Conservation (phyloP, 2,113 vertebrate genomes). For the Aepyceros melampus region DNA sequence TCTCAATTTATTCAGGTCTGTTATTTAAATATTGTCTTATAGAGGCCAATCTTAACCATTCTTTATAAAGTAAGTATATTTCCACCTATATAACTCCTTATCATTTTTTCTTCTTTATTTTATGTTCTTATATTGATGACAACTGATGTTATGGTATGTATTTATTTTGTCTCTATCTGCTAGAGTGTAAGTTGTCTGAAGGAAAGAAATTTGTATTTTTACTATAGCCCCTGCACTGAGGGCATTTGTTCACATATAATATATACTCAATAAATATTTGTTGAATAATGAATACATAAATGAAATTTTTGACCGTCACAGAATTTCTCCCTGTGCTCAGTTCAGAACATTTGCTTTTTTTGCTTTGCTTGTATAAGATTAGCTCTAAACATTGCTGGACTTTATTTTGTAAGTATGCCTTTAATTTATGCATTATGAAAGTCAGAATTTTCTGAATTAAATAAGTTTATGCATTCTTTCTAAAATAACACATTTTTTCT, state of each 20-base stretch:
- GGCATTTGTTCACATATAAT: not conserved
- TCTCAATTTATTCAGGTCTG: not conserved
- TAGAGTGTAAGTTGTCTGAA: not conserved
- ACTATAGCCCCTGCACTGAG: not conserved
- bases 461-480: not conserved
- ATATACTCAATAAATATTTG: not conserved
- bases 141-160: not conserved
- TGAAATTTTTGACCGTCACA: not conserved
- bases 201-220: not conserved
- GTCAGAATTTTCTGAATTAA: not conserved
- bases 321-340: not conserved
- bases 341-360: not conserved
- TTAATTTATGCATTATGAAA: not conserved
- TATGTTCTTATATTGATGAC: not conserved
- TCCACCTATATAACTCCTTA: not conserved
- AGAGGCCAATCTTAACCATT: not conserved
- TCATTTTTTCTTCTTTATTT: not conserved
- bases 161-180: not conserved
- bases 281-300: not conserved
- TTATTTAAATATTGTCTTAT: not conserved
- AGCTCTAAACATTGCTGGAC: not conserved
- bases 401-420: conserved; percentile 7
- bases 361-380: not conserved
- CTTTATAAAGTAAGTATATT: not conserved
- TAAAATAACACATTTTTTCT: conserved; percentile 13